These are phyloP conservation scores for Zhuqinia jingwanae DNA, from an alignment of 2,888 invertebrate genomes.

Conservation along the genomic window DNA sequence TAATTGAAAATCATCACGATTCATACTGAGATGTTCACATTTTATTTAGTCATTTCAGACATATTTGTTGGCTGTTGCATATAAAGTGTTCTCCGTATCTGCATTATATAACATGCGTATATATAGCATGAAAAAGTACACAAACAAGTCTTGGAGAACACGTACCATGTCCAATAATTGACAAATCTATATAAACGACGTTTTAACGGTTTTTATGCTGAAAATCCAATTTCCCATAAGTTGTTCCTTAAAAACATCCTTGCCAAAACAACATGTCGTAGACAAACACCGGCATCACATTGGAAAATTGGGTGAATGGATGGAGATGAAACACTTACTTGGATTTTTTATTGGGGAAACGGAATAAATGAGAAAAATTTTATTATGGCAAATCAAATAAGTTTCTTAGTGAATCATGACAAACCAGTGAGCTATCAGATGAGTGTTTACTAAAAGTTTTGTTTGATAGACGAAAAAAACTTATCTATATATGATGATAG, in stretches of 20 bases:
- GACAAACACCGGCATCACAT: background rate
- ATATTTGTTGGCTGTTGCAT: no score
- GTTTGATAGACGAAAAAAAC: background rate
- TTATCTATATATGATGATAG: no score
- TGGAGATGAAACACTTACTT: background rate
- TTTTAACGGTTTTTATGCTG: conserved; percentile 33
- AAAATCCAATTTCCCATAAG: conserved; percentile 30
- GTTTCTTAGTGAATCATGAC: conserved; percentile 56
- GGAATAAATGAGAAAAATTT: conserved; percentile 49
- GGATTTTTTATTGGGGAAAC: conserved; percentile 33
- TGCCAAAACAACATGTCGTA: background rate
- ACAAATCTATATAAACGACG: conserved; percentile 13
- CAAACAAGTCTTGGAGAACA: no score
- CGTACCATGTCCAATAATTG: background rate
- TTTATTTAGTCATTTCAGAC: no score
- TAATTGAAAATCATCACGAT: conserved; percentile 35
- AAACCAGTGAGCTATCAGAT: conserved; percentile 44
- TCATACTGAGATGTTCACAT: background rate
- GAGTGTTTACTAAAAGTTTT: conserved; percentile 37
- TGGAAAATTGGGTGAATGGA: background rate
- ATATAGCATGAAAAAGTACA: background rate
- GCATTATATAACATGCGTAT: background rate
- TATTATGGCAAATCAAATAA: conserved; percentile 56
- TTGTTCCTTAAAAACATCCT: conserved; percentile 14
- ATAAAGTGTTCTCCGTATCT: background rate